Evolutionary conservation across 2,888 invertebrate genomes (phyloP).

Genomic region (Dorcus parallelipipedus): DNA sequence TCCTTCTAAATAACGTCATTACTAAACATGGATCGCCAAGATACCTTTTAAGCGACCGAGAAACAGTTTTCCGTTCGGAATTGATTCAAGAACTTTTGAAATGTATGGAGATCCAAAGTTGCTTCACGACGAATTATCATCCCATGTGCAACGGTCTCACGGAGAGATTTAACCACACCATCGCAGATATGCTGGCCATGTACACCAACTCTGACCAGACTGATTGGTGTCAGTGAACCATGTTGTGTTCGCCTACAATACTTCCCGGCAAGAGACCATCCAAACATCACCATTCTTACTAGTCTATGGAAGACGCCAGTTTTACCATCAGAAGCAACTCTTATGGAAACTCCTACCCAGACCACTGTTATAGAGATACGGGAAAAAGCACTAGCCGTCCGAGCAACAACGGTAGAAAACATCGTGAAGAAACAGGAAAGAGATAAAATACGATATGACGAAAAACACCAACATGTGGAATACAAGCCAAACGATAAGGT

Average conservation of each 20-base stretch:
- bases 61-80: background rate
- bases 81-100: slow-evolving; percentile 2
- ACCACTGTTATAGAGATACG: slow-evolving; percentile 4
- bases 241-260: slow-evolving; percentile 29
- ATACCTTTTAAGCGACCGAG: background rate
- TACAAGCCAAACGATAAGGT: slow-evolving; percentile 24
- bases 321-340: background rate
- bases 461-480: slow-evolving; percentile 24
- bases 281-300: slow-evolving; percentile 12
- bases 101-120: background rate
- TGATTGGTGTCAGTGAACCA: slow-evolving; percentile 2
- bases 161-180: slow-evolving; percentile 10
- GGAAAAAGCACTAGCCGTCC: slow-evolving; percentile 5
- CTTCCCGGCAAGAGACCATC: slow-evolving; percentile 25
- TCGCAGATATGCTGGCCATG: slow-evolving; percentile 3
- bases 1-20: background rate
- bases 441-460: slow-evolving; percentile 27
- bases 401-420: slow-evolving; percentile 20
- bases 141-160: slow-evolving; percentile 10
- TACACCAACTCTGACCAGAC: background rate
- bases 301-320: background rate
- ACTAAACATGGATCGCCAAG: background rate
- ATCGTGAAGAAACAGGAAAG: slow-evolving; percentile 16
- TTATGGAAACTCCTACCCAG: slow-evolving; percentile 9
- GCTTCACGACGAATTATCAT: background rate